phyloP scores from a whole-genome alignment of 2,888 invertebrate species.

The Hypomecis atomaria region DNA sequence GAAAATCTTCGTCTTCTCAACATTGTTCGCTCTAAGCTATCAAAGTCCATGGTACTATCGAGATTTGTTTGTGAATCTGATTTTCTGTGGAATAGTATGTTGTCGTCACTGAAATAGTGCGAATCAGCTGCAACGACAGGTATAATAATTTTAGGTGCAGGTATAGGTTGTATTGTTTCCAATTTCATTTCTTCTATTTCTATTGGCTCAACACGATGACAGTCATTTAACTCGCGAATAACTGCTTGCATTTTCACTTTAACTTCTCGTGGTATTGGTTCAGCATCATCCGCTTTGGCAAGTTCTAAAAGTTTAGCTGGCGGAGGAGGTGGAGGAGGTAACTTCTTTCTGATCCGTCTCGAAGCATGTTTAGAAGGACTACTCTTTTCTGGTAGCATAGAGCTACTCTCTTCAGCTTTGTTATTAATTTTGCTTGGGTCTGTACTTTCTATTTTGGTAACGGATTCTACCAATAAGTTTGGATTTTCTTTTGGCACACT shows the following conservation, averaged over 20 bases:
- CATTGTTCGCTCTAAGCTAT: slow-evolving; percentile 70
- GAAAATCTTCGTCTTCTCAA: slow-evolving; percentile 71
- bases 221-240: slow-evolving; percentile 82
- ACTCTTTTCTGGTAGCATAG: slow-evolving; percentile 52
- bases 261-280: slow-evolving; percentile 79
- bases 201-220: slow-evolving; percentile 67
- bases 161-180: slow-evolving; percentile 59
- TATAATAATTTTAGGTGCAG: slow-evolving; percentile 74
- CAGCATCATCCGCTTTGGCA: slow-evolving; percentile 54
- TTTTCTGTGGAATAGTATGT: slow-evolving; percentile 57
- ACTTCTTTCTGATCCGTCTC: slow-evolving; percentile 70
- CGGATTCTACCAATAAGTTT: slow-evolving; percentile 32
- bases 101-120: slow-evolving; percentile 72
- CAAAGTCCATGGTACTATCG: slow-evolving; percentile 65
- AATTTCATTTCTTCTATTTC: slow-evolving; percentile 62
- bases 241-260: slow-evolving; percentile 87
- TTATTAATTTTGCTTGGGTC: slow-evolving; percentile 7
- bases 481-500: slow-evolving; percentile 35
- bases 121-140: slow-evolving; percentile 76
- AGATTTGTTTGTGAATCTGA: slow-evolving; percentile 54
- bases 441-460: slow-evolving; percentile 31
- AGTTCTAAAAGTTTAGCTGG: slow-evolving; percentile 38
- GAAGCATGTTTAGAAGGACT: slow-evolving; percentile 67
- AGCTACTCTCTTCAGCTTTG: slow-evolving; percentile 24
- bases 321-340: slow-evolving; percentile 79